Base-by-base conservation (phyloP, 1,140 invertebrate genomes). In the Galleria mellonella region DNA sequence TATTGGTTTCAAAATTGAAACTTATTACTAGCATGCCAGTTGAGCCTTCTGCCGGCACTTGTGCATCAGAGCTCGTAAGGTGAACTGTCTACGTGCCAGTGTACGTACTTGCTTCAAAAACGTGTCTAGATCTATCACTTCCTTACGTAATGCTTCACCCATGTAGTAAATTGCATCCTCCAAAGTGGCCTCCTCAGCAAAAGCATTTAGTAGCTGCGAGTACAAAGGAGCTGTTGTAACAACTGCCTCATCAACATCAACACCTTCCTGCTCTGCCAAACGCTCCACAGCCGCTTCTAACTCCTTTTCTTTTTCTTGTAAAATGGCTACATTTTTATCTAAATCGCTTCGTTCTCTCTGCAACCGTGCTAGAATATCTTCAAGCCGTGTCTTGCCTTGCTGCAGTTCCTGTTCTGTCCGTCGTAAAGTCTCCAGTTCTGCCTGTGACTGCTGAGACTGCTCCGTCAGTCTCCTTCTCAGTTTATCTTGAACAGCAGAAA, bases 101-200 rank as follows among this genome's bases (percentile, higher is more conserved):
- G 95, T 93, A 53, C 98, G 92, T 1, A 99, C 96, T 90, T 98
- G 96, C 86, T 98, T 98, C 44, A 99, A 88, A 88, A 98, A 99
- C 32, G 95, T 92, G 69, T 99, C 97, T 59, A 99, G 83, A 87
- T 98, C 97, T 72, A 99, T 96, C 2, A 97, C 95, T 43, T 94
- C 94, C 62, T 94, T 93, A 52, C 97, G 89, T 40, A 99, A 83
- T 13, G 96, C 98, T 88, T 99, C 97, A n/a, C 96, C 97, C 71
- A 99, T 92, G 81, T 97, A 98, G 83, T 99, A 99, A 66, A 99
- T 98, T 40, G 97, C 95, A 90, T 99, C 98, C 88, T 99, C 98
- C 37, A 96, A 93, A 8, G 98, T 97, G 61, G 97, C 96, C 88
- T 99, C 98, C 87, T 99, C 97, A 38, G 97, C 96, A 91, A 96